phyloP scores from a whole-genome alignment of 2,113 vertebrate species.

The Antidorcas marsupialis region DNA sequence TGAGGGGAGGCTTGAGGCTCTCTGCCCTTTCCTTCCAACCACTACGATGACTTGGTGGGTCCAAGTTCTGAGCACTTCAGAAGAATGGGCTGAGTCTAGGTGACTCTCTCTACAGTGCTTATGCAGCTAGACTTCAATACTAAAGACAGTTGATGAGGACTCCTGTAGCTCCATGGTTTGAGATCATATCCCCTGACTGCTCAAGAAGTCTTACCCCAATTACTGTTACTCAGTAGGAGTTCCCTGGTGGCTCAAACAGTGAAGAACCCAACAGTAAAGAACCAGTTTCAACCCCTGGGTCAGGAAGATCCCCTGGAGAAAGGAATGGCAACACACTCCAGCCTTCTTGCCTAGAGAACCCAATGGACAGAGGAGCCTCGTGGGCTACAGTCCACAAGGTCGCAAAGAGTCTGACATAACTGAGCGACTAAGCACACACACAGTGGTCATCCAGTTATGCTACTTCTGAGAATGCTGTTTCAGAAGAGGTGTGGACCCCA shows the following conservation, averaged over 20 bases:
- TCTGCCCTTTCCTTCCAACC: background rate
- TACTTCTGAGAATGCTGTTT: constrained; percentile 4
- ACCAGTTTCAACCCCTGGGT: background rate
- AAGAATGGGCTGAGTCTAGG: background rate
- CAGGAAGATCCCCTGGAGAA: background rate
- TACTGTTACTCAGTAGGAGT: background rate
- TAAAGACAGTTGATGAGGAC: background rate
- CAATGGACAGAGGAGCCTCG: background rate
- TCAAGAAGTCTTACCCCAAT: background rate
- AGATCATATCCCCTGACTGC: background rate
- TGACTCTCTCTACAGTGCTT: background rate
- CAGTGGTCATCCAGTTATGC: background rate
- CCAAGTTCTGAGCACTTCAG: background rate
- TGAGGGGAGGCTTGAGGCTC: background rate
- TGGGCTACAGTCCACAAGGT: background rate
- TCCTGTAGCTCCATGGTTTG: background rate
- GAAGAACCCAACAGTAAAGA: background rate
- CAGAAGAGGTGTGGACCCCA: background rate
- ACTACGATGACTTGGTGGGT: background rate
- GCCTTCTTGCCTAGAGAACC: background rate
- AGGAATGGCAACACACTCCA: background rate
- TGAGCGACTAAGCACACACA: background rate
- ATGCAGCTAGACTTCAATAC: background rate
- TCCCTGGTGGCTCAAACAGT: background rate
- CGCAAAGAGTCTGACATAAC: background rate